Evolutionary conservation across 2,797 vertebrate species (phyloP).

Genomic region (Bradypus variegatus): DNA sequence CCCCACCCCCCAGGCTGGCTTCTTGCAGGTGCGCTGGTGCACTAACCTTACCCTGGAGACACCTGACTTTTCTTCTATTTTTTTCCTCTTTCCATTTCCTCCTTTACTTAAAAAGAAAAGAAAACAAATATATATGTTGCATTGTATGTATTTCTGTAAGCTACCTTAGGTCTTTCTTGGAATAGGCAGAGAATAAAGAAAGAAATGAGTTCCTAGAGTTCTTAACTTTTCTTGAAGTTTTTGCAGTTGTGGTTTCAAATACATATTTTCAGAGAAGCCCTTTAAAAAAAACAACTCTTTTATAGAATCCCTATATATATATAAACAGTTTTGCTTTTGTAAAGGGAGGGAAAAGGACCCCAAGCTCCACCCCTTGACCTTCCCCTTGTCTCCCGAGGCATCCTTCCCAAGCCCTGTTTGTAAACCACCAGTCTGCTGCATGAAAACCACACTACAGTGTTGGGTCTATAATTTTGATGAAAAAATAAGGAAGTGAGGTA

Average conservation of each 20-base stretch:
- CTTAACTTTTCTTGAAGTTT: not conserved
- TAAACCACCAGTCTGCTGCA: not conserved
- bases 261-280: not conserved
- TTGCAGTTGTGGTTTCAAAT: constrained; percentile 7
- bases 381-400: not conserved
- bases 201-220: not conserved
- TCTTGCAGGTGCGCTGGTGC: no score
- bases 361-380: no score
- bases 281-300: not conserved
- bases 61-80: not conserved
- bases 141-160: not conserved
- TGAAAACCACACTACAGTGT: not conserved
- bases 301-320: not conserved
- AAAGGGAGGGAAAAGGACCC: not conserved
- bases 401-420: not conserved
- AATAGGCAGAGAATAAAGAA: not conserved
- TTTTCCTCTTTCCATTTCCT: not conserved
- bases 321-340: not conserved
- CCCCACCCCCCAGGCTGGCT: no score
- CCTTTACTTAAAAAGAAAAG: not conserved
- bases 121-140: not conserved
- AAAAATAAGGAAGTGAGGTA: constrained; percentile 43
- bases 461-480: not conserved
- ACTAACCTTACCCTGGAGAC: not conserved
- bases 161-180: not conserved